Conservation (phyloP, 2,797 vertebrate species). For the Arctocebus calabarensis region DNA sequence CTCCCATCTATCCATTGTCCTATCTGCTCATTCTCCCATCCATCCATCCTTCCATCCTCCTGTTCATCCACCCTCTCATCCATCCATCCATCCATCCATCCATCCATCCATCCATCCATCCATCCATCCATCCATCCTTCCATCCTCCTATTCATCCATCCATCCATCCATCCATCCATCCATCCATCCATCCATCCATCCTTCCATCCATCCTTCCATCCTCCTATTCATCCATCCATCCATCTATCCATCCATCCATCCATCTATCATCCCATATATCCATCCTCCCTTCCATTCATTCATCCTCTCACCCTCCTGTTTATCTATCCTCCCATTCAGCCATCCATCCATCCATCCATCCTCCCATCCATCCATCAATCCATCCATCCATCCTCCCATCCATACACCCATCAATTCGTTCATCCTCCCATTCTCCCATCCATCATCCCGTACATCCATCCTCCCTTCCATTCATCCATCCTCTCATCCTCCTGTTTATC, state of each 20-base stretch:
- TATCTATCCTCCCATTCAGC: accelerated
- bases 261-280: background rate
- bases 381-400: accelerated
- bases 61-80: too few species aligned
- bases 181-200: accelerated
- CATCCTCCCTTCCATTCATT: accelerated
- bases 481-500: too few species aligned
- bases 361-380: accelerated
- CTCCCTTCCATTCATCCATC: accelerated
- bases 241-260: background rate
- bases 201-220: accelerated
- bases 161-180: too few species aligned
- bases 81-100: too few species aligned
- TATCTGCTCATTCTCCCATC: accelerated
- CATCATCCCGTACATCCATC: too few species aligned
- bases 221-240: too few species aligned
- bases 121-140: accelerated
- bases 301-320: too few species aligned
- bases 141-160: accelerated
- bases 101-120: background rate
- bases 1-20: too few species aligned
- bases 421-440: background rate
- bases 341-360: accelerated
- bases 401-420: background rate
- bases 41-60: too few species aligned